Percentiles rank a stretch among this genome's conserved stretches.
Conservation (phyloP, 2,888 invertebrate genomes). For the Pardosa pseudoannulata region DNA sequence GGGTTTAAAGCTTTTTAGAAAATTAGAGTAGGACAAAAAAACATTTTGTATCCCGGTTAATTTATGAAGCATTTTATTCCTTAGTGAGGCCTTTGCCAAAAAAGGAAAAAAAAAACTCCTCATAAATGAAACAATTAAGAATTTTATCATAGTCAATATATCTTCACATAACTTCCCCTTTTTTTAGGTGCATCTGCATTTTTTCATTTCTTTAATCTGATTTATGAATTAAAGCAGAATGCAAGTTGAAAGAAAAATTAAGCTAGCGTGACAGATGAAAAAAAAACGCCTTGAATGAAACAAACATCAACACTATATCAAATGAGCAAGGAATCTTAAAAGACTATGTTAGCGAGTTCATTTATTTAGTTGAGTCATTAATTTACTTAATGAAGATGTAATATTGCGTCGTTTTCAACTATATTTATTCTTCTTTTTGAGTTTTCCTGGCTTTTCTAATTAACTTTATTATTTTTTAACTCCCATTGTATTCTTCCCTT, state of each 20-base stretch:
- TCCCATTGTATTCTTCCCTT: too few relatives aligned
- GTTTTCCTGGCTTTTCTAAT: conserved; percentile 57
- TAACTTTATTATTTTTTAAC: conserved; percentile 52
- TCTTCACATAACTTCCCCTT: conserved; percentile 10
- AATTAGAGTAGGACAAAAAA: not conserved
- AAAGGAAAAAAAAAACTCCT: too few relatives aligned
- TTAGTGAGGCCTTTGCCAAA: not conserved
- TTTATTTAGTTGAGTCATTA: conserved; percentile 65
- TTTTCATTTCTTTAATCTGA: conserved; percentile 43
- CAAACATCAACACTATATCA: conserved; percentile 53
- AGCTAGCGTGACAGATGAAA: conserved; percentile 14
- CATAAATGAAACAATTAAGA: conserved; percentile 20
- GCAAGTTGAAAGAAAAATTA: conserved; percentile 35
- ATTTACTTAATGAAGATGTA: conserved; percentile 70
- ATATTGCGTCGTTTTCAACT: conserved; percentile 59
- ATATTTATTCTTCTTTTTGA: conserved; percentile 37
- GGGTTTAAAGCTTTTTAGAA: too few relatives aligned
- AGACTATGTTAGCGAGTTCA: conserved; percentile 51
- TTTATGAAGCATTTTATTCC: not conserved
- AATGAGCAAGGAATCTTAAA: conserved; percentile 42
- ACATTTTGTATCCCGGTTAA: not conserved
- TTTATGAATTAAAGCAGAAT: conserved; percentile 56
- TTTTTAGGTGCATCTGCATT: conserved; percentile 5
- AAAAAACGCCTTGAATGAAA: conserved; percentile 28
- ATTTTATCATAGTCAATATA: conserved; percentile 12